Percentiles rank a stretch among this genome's conserved stretches.
These are phyloP conservation scores for Scomber colias DNA, from an alignment of 2,113 vertebrate species.

Conservation along the genomic window DNA sequence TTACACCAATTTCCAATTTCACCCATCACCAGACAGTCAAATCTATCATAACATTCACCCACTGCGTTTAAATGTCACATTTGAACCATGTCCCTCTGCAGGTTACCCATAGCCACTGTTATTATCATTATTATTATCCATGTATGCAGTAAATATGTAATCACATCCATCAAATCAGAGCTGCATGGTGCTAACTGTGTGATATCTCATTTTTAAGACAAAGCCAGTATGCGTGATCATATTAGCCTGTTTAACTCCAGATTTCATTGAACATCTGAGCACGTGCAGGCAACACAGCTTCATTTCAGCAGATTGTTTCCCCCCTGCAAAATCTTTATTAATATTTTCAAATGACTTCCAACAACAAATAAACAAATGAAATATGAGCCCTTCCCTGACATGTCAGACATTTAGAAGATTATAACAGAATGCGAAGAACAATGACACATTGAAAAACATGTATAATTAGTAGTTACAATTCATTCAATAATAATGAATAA, in stretches of 20 bases:
- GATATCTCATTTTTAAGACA: neutral
- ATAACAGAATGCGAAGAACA: no score
- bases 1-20: neutral
- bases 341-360: neutral
- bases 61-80: constrained; percentile 1
- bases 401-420: no score
- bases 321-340: no score
- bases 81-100: neutral
- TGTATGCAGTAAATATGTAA: neutral
- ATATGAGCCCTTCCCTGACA: no score
- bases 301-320: no score
- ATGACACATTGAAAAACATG: no score
- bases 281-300: constrained; percentile 85
- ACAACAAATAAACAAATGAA: neutral
- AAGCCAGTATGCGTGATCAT: constrained; percentile 9
- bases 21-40: neutral
- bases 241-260: neutral
- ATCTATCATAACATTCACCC: neutral
- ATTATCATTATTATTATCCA: neutral
- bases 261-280: constrained; percentile 16
- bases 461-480: no score
- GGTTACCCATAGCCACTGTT: neutral
- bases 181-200: neutral
- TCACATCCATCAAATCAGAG: neutral
- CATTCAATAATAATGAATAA: no score